Evolutionary conservation across 2,888 invertebrate genomes (phyloP).

Genomic region (Ochropleura plecta): DNA sequence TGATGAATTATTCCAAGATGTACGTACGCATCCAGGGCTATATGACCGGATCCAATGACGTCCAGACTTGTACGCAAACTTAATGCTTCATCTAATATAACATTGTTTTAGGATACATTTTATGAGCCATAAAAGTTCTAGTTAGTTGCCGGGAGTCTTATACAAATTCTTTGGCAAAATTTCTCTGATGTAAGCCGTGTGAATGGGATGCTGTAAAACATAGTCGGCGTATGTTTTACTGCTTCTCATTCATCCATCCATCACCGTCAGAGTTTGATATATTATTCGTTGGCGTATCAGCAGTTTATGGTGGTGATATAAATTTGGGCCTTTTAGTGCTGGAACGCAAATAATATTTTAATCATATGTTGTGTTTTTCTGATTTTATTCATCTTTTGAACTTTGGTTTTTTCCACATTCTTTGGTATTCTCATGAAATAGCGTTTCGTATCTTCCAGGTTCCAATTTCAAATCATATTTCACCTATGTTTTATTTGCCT

Average conservation of each 20-base stretch:
- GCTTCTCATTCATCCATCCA: slow-evolving; percentile 38
- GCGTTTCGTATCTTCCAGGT: not conserved
- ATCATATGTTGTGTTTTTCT: not conserved
- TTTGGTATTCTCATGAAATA: not conserved
- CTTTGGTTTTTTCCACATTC: not conserved
- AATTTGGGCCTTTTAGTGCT: slow-evolving; percentile 7
- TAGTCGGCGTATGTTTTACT: slow-evolving; percentile 31
- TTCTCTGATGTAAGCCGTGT: slow-evolving; percentile 40
- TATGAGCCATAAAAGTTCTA: slow-evolving; percentile 43
- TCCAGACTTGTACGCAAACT: slow-evolving; percentile 29
- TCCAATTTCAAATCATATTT: not conserved
- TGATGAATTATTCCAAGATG: slow-evolving; percentile 37
- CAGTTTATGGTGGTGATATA: slow-evolving; percentile 33
- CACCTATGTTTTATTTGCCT: not conserved
- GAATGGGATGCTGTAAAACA: slow-evolving; percentile 9
- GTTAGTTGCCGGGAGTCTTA: slow-evolving; percentile 13
- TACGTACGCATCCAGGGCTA: slow-evolving; percentile 24
- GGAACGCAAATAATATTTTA: not conserved
- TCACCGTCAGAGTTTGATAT: slow-evolving; percentile 38
- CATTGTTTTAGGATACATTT: slow-evolving; percentile 47
- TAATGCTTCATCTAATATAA: slow-evolving; percentile 28
- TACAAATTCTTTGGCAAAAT: slow-evolving; percentile 21
- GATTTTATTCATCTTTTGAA: not conserved
- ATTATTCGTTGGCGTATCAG: slow-evolving; percentile 7
- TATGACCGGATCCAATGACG: slow-evolving; percentile 45